Evolutionary conservation across 2,113 vertebrate species (phyloP).

Genomic region (Lepidothrix coronata): DNA sequence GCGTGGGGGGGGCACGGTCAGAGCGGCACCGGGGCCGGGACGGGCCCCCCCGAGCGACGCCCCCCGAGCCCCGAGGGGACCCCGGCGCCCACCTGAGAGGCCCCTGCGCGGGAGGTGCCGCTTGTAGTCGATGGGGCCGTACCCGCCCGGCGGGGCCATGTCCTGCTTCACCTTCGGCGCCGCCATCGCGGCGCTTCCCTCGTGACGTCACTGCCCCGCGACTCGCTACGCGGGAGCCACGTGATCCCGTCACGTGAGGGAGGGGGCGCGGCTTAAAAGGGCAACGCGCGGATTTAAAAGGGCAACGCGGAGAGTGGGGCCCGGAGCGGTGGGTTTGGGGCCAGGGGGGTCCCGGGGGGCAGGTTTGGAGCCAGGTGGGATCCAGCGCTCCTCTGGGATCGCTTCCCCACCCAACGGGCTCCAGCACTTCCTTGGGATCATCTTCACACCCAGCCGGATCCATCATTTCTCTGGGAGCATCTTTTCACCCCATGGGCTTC

Average conservation of each 20-base stretch:
- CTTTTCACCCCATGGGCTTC: accelerated
- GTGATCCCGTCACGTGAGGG: no score
- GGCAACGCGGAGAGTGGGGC: background rate
- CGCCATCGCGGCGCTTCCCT: conserved; percentile 75
- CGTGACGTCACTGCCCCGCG: background rate
- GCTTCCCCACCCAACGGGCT: background rate
- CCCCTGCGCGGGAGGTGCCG: conserved; percentile 89
- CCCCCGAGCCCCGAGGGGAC: no score
- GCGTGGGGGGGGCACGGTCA: no score
- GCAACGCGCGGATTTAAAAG: background rate
- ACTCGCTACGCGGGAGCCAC: accelerated
- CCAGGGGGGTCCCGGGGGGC: background rate
- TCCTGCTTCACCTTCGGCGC: conserved; percentile 98
- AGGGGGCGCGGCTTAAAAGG: background rate
- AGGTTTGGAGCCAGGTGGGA: background rate
- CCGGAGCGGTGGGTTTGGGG: no score
- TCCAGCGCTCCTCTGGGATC: background rate
- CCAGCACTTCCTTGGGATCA: background rate
- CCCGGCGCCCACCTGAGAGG: conserved; percentile 80
- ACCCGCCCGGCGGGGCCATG: conserved; percentile 91
- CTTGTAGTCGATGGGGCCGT: conserved; percentile 87
- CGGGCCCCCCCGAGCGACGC: background rate
- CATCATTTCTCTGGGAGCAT: background rate
- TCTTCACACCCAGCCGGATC: accelerated
- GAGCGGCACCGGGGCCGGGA: no score